Evolutionary conservation across 2,797 vertebrate genomes (phyloP).

Genomic region (Spatula versicolor): DNA sequence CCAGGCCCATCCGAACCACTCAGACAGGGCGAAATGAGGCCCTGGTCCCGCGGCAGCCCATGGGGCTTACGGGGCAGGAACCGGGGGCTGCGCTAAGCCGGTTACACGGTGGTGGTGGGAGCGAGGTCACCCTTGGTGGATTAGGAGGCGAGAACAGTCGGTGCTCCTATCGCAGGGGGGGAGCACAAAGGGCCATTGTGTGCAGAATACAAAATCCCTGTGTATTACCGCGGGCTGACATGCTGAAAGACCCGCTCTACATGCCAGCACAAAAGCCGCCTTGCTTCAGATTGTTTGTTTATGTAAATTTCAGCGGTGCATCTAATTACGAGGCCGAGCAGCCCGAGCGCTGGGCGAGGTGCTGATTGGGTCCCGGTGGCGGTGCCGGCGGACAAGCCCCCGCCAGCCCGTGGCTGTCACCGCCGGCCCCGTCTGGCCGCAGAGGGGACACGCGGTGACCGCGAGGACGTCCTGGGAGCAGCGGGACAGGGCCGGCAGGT

Average conservation of each 20-base stretch:
- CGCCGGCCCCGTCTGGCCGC: background rate
- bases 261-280: constrained; percentile 77
- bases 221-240: constrained; percentile 78
- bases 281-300: constrained; percentile 77
- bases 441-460: background rate
- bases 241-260: constrained; percentile 79
- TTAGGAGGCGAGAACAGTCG: constrained; percentile 86
- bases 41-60: constrained; percentile 6
- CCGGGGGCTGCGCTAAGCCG: constrained; percentile 88
- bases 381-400: constrained; percentile 27
- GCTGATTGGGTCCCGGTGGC: constrained; percentile 60
- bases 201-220: constrained; percentile 83
- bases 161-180: constrained; percentile 79
- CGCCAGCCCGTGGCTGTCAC: background rate
- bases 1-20: no score
- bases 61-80: constrained; percentile 68
- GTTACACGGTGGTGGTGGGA: constrained; percentile 72
- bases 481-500: background rate
- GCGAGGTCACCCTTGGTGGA: constrained; percentile 83
- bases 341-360: constrained; percentile 21
- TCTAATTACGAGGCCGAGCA: constrained; percentile 73
- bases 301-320: constrained; percentile 78
- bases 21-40: background rate
- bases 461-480: background rate
- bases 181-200: constrained; percentile 88